phyloP scores from a whole-genome alignment of 1,140 invertebrate species.

The Xylocopa sonorina region DNA sequence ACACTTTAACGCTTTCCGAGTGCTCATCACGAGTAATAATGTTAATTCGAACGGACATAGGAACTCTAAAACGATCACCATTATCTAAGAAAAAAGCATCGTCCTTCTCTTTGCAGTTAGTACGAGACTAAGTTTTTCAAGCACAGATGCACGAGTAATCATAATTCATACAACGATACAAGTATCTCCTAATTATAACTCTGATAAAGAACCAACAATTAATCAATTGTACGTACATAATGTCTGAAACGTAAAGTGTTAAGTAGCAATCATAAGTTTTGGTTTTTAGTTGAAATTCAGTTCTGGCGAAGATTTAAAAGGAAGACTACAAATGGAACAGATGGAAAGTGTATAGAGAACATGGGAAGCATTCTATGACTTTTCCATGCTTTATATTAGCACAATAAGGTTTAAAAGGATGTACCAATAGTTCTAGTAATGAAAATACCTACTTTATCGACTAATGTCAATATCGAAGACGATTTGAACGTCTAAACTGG shows the following conservation, averaged over 20 bases:
- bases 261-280: neutral
- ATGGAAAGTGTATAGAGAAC: neutral
- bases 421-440: neutral
- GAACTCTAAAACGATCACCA: slow-evolving; percentile 33
- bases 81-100: neutral
- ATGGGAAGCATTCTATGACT: neutral
- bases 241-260: neutral
- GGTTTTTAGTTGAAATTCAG: neutral
- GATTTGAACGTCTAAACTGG: neutral
- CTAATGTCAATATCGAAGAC: neutral
- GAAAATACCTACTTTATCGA: neutral
- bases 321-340: slow-evolving; percentile 30
- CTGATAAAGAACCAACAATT: neutral
- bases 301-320: neutral
- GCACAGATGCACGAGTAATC: neutral
- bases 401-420: neutral
- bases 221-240: neutral
- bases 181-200: neutral
- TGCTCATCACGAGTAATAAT: neutral
- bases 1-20: neutral
- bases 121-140: neutral
- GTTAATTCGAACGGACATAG: slow-evolving; percentile 29
- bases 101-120: neutral
- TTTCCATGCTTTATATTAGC: neutral
- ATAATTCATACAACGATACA: neutral